These are phyloP conservation scores for Rugalucina vietnamica DNA, from an alignment of 2,888 invertebrate genomes.

Conservation along the genomic window DNA sequence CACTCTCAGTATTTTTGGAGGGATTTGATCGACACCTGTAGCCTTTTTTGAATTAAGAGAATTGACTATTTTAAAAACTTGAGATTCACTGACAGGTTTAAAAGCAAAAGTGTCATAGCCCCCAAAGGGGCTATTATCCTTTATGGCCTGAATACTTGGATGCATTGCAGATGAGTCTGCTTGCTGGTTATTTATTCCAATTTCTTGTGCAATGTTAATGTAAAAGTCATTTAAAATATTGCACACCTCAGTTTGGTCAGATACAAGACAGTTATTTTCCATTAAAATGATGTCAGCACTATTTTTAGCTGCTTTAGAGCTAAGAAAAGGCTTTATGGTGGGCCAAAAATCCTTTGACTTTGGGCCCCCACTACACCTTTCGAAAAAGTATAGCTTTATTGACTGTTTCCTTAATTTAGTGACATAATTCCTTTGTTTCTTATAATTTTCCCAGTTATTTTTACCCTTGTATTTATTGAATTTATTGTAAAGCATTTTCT, in stretches of 20 bases:
- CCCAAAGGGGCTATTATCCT: too few species aligned
- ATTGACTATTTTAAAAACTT: too few species aligned
- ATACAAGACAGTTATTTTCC: conserved; percentile 7
- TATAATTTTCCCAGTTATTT: conserved; percentile 34
- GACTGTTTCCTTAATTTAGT: conserved; percentile 25
- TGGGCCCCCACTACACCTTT: conserved; percentile 25
- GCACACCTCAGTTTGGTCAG: not conserved
- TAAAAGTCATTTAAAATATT: conserved; percentile 15
- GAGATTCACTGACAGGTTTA: too few species aligned
- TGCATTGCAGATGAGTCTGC: too few species aligned
- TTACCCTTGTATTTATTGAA: not conserved
- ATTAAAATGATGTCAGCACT: conserved; percentile 16
- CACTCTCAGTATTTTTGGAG: too few species aligned
- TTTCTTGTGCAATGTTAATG: conserved; percentile 18
- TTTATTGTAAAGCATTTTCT: conserved; percentile 32
- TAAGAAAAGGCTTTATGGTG: conserved; percentile 42
- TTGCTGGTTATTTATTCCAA: too few species aligned
- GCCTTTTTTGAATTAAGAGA: too few species aligned
- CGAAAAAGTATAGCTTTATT: conserved; percentile 30
- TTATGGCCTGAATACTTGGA: too few species aligned
- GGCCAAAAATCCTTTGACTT: conserved; percentile 29
- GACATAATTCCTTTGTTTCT: conserved; percentile 34
- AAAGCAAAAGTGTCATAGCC: too few species aligned
- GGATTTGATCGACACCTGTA: too few species aligned
- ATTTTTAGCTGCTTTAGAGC: conserved; percentile 4